Evolutionary conservation across 2,888 invertebrate species (phyloP), one percentile per base, ranked within the genome.

Genomic region (Agrotis segetum): DNA sequence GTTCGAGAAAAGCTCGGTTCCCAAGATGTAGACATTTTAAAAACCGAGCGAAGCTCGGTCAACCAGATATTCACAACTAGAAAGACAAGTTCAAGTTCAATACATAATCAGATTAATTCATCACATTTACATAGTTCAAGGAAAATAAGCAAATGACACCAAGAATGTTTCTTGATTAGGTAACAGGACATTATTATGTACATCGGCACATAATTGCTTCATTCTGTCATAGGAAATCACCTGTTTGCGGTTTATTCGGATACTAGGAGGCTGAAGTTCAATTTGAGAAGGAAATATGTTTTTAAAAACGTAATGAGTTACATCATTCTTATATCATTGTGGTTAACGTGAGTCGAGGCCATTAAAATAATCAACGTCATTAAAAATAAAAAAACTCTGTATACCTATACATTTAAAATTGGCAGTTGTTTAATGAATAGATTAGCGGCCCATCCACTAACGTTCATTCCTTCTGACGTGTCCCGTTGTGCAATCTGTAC

Each of bases 101-200:
- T 16, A 24, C 47, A 52, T n/a, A n/a, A n/a, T n/a, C n/a, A n/a
- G n/a, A n/a, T n/a, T n/a, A n/a, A n/a, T 14, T 46, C 16, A 16
- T 49, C n/a, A 71, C 4, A 29, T n/a, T 17, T 47, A 60, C 49
- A 66, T 24, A 68, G 56, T 60, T 71, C 21, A 46, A 77, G 79
- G 78, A 81, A 77, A 81, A 67, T 70, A 63, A 4, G 52, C 24
- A 44, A 69, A 72, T 73, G 46, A 49, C 16, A 21, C 44, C 24
- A 58, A 61, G 60, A 58, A 67, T 71, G n/a, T 19, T 44, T 44
- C 55, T 49, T 50, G 55, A 61, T 74, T 44, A 52, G 44, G 24
- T 29, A 29, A 49, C 60, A 61, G 4, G 4, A 53, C 44, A 65
- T 69, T n/a, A 55, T 44, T 74, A 59, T 60, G 3, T 13, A 29